Evolutionary conservation across 37 sponge, comb jelly and placozoan genomes (phyloP), one percentile per base, ranked within the genome.

Genomic region (Cliona cf. orientalis): DNA sequence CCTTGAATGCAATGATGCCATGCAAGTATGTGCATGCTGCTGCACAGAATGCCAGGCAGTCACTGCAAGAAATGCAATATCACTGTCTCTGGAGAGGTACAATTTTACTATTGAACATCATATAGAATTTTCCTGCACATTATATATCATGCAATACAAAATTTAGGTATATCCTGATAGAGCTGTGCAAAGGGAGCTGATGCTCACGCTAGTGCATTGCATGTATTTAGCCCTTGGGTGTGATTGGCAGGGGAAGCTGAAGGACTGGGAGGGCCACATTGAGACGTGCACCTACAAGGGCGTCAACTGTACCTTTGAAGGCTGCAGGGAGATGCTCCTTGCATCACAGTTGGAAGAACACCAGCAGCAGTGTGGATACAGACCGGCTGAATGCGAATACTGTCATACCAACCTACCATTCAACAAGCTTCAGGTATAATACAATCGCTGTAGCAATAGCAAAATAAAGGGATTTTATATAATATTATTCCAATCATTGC

Each of bases 141-240:
- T 31, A n/a, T 66, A 5, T 42, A 11, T 49, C 26, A 35, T 17
- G 2, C 45, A 19, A 23, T 61, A 5, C 57, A 4, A n/a, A 5
- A 33, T 78, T 31, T 44, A 84, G 91, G 29, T 5, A 34, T 81
- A 81, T 43, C 91, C 86, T 55, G 91, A 91, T 42, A 75, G 46
- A 31, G 86, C 86, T 11, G 78, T 73, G 2, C 59, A 59, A n/a
- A 80, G 66, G 45, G 91, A 91, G 34, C 36, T 91, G 1, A 25
- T 53, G 5, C 23, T 23, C 1, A 43, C 85, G 0, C 17, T 22
- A 0, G 86, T 91, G 1, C 19, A 29, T 38, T 91, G 91, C 46
- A 22, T 38, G 11, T 60, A 81, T 33, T 12, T 62, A 19, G 58
- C 70, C 46, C 31, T 71, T 11, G 86, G 86, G 17, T 91, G 91